phyloP scores from a whole-genome alignment of 2,888 invertebrate genomes.

The Oxycera nigricornis region DNA sequence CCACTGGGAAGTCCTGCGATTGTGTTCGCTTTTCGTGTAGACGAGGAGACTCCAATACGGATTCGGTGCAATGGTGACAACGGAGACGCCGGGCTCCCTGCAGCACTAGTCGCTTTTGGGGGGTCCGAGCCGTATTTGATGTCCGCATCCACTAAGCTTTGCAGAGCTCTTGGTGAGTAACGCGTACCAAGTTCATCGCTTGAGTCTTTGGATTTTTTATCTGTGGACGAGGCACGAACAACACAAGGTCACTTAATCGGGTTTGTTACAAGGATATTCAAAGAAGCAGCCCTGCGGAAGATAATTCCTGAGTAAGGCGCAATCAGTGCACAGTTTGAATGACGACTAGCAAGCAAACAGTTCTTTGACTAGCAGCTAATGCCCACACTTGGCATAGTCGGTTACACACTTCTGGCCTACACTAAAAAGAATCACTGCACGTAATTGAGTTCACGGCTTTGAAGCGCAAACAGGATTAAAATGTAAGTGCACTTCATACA shows the following conservation, averaged over 20 bases:
- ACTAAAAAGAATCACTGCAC: background rate
- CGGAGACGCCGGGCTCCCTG: background rate
- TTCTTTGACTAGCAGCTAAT: background rate
- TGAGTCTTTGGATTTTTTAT: slow-evolving; percentile 37
- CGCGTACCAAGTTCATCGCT: slow-evolving; percentile 26
- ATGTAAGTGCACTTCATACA: no score
- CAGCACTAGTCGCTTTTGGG: slow-evolving; percentile 24
- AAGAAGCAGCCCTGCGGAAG: background rate
- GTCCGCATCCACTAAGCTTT: background rate
- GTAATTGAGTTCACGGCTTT: background rate
- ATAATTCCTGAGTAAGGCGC: background rate
- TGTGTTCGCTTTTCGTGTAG: slow-evolving; percentile 35
- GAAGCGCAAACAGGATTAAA: background rate
- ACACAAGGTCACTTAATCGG: background rate
- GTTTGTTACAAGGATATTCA: background rate
- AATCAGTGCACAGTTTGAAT: background rate
- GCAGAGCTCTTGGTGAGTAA: slow-evolving; percentile 31
- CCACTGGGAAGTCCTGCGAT: slow-evolving; percentile 7
- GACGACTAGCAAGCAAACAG: background rate
- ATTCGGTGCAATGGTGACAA: slow-evolving; percentile 31
- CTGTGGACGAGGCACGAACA: slow-evolving; percentile 8
- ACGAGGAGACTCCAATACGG: slow-evolving; percentile 40
- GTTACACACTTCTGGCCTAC: background rate
- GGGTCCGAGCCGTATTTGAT: slow-evolving; percentile 20
- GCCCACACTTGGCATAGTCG: background rate